phyloP scores from a whole-genome alignment of 2,888 invertebrate genomes.

The Hemicrepidius hirtus region DNA sequence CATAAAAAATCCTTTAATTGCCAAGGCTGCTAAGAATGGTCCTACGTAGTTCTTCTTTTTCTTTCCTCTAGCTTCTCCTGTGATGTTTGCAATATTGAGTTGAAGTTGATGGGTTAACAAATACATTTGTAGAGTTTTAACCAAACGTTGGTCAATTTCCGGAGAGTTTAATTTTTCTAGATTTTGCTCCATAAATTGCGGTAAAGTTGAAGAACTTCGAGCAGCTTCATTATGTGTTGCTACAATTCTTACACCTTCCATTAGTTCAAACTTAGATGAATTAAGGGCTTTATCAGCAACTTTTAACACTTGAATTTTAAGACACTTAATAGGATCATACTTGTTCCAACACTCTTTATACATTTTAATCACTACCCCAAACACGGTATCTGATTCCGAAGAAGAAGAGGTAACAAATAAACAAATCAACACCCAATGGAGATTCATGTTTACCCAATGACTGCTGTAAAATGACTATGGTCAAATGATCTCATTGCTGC shows the following conservation, averaged over 20 bases:
- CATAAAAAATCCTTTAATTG: constrained; percentile 83
- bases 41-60: constrained; percentile 76
- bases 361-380: constrained; percentile 74
- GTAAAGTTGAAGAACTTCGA: background rate
- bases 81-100: constrained; percentile 65
- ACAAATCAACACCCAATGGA: constrained; percentile 4
- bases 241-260: constrained; percentile 79
- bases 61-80: constrained; percentile 76
- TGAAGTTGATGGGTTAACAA: constrained; percentile 76
- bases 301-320: constrained; percentile 82
- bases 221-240: constrained; percentile 28
- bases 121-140: constrained; percentile 75
- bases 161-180: constrained; percentile 77
- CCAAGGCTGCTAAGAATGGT: constrained; percentile 80
- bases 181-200: constrained; percentile 68
- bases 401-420: background rate
- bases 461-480: constrained; percentile 25
- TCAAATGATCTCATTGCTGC: background rate
- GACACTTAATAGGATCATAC: constrained; percentile 80
- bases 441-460: constrained; percentile 17
- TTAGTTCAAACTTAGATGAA: constrained; percentile 76
- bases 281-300: constrained; percentile 79
- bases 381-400: constrained; percentile 53
- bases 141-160: constrained; percentile 77
- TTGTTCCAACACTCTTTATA: constrained; percentile 79